Evolutionary conservation across 2,888 invertebrate species (phyloP), one percentile per base, ranked within the genome.

Genomic region (Plebejus anna): DNA sequence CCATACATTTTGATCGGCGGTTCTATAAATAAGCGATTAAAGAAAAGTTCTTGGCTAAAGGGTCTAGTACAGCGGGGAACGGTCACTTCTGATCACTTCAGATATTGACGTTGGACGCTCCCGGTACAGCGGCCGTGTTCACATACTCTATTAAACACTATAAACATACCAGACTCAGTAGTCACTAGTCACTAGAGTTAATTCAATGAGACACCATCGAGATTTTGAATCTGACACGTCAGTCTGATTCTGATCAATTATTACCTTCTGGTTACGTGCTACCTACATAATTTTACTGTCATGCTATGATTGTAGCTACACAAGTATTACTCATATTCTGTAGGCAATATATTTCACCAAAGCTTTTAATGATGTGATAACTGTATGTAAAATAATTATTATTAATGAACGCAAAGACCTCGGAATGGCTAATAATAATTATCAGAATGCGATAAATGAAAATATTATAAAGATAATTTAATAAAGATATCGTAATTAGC

Each of bases 121-220:
- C 81, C 84, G 84, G 51, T 36, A 86, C 87, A 87, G 81, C 87
- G 80, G 81, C 83, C 87, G 85, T 88, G 89, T 89, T 90, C 89
- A 89, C 86, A 89, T 87, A 90, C 85, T 83, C 87, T 87, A 88
- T 89, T 90, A 88, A 88, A 86, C 89, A 86, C 85, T 83, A 85
- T 85, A 84, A 84, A 82, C 85, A 86, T 84, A 32, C 51, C 16
- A 59, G 9, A 32, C 13, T 36, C 66, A 36, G 66, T 36, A 66
- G 32, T 16, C 61, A 61, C 22, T 61, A 22, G 28, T 28, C 7
- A 61, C 22, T 61, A 22, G 28, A 61, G 2, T 32, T 66, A 11
- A 66, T 66, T 66, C 13, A 66, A 66, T 9, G 32, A 4, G 13
- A 66, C 66, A 32, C 32, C 32, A 66, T 66, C 36, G 66, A 66